phyloP scores from a whole-genome alignment of 1,140 invertebrate genomes.

The Homarus americanus region DNA sequence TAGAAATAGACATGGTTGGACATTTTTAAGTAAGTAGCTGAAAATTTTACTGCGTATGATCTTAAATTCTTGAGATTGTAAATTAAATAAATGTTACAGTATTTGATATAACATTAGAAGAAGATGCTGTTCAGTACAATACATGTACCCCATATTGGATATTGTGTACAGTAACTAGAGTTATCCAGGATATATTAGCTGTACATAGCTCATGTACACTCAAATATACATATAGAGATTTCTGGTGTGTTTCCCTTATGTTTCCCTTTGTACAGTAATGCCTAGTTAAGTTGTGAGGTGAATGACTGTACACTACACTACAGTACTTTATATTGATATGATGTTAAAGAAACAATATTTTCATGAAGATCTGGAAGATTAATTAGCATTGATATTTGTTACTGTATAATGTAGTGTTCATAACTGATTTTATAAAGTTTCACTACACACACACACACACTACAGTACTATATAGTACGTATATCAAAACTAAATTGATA shows the following conservation, averaged over 20 bases:
- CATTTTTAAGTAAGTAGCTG: slow-evolving; percentile 33
- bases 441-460: too few species aligned
- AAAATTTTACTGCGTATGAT: background rate
- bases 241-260: background rate
- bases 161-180: background rate
- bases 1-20: slow-evolving; percentile 66
- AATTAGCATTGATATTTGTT: too few species aligned
- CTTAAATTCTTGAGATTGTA: background rate
- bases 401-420: too few species aligned
- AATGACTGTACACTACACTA: too few species aligned
- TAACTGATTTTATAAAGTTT: too few species aligned
- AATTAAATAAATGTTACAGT: background rate
- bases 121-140: too few species aligned
- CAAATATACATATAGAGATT: slow-evolving; percentile 1
- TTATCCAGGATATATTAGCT: background rate
- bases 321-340: too few species aligned
- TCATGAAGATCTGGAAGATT: too few species aligned
- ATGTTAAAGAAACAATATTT: too few species aligned
- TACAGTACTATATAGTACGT: too few species aligned
- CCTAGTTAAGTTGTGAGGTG: too few species aligned
- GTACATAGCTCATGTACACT: background rate
- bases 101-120: background rate
- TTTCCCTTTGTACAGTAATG: background rate
- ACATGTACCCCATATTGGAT: background rate
- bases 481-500: too few species aligned